phyloP scores from a whole-genome alignment of 2,113 vertebrate genomes.

The Megaptera novaeangliae region DNA sequence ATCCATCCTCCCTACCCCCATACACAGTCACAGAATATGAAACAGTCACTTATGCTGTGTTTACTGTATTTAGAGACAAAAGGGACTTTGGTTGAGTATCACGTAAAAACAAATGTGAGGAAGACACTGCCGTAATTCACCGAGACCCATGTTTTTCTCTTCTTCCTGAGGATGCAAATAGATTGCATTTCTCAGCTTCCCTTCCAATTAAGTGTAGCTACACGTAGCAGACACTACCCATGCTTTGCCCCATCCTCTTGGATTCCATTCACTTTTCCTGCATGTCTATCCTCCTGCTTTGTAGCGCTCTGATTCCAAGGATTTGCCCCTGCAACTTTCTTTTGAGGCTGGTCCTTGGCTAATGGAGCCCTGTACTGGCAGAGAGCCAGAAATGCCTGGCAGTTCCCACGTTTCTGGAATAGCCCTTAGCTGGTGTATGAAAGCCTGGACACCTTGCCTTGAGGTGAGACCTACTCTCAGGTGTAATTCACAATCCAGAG shows the following conservation, averaged over 20 bases:
- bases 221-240: accelerated
- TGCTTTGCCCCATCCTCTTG: background rate
- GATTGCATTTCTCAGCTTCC: background rate
- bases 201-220: background rate
- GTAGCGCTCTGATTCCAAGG: background rate
- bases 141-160: background rate
- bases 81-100: background rate
- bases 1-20: background rate
- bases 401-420: accelerated
- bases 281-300: background rate
- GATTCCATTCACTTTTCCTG: background rate
- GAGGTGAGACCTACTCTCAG: background rate
- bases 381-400: background rate
- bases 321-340: background rate
- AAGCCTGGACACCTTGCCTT: background rate
- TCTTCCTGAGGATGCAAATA: background rate
- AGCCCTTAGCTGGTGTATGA: background rate
- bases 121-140: background rate
- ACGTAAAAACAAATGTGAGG: background rate
- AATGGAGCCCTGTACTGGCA: background rate
- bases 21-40: background rate
- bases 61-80: background rate
- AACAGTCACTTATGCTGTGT: background rate
- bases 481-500: background rate
- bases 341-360: background rate